A percentile compares a stretch with the other conserved stretches of the same genome.
These are phyloP conservation scores for Choristoneura rosaceana DNA, from an alignment of 2,888 invertebrate species.

Conservation along the genomic window DNA sequence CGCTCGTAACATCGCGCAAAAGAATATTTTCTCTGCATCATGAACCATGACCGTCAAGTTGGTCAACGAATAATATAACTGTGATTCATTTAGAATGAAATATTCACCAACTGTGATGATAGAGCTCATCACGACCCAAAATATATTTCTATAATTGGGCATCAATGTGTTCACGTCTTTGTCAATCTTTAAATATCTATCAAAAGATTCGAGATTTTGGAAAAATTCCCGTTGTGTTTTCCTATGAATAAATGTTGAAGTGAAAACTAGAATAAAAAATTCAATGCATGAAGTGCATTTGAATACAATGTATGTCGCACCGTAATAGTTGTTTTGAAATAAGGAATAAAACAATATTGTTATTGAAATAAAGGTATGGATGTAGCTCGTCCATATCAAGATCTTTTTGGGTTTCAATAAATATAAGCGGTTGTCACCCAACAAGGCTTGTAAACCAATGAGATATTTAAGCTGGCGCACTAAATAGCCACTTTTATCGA, in stretches of 20 bases:
- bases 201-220: constrained; percentile 57
- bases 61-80: constrained; percentile 40
- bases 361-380: constrained; percentile 47
- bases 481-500: constrained; percentile 43
- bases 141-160: constrained; percentile 46
- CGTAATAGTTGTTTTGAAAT: constrained; percentile 41
- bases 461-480: constrained; percentile 51
- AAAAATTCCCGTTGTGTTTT: constrained; percentile 56
- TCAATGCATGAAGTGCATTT: constrained; percentile 55
- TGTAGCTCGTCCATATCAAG: constrained; percentile 45
- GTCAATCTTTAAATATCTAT: constrained; percentile 60
- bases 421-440: constrained; percentile 60
- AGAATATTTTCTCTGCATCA: constrained; percentile 65
- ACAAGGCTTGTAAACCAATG: constrained; percentile 49
- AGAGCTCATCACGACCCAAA: constrained; percentile 49
- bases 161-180: constrained; percentile 52
- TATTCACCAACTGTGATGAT: constrained; percentile 54
- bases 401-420: constrained; percentile 52
- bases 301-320: constrained; percentile 53
- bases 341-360: constrained; percentile 44
- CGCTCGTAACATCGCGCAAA: constrained; percentile 56
- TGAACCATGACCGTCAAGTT: constrained; percentile 57
- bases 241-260: constrained; percentile 53
- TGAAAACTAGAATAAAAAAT: constrained; percentile 54
- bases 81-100: constrained; percentile 43